Evolutionary conservation across 1,140 invertebrate species (phyloP).

Genomic region (Charaxes varanes): DNA sequence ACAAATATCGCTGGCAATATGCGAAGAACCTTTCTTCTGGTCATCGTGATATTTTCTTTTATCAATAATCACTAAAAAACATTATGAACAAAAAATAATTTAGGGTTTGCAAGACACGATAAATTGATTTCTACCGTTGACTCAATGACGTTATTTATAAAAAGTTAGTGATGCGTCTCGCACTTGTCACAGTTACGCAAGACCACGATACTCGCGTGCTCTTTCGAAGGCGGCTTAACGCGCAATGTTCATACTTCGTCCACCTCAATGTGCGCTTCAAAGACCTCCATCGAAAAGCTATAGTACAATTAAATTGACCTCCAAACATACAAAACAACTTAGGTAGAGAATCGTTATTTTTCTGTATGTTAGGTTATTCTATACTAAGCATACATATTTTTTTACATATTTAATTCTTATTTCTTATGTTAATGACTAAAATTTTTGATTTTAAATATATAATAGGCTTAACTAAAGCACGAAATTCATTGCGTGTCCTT

Average conservation of each 20-base stretch:
- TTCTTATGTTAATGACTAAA: no score
- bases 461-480: no score
- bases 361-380: no score
- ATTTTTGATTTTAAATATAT: no score
- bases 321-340: no score
- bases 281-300: constrained; percentile 7
- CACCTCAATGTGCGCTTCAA: no score
- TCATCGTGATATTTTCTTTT: constrained; percentile 34
- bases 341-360: no score
- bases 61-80: constrained; percentile 40
- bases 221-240: constrained; percentile 48
- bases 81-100: constrained; percentile 22
- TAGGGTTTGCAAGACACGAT: constrained; percentile 9
- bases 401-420: no score
- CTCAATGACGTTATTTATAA: constrained; percentile 19
- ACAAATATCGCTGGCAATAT: constrained; percentile 33
- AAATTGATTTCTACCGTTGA: constrained; percentile 7
- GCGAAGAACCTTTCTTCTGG: constrained; percentile 27
- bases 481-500: no score
- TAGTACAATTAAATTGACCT: constrained; percentile 9
- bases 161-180: constrained; percentile 16
- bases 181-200: constrained; percentile 28
- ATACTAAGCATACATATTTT: no score
- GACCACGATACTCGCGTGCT: constrained; percentile 38
- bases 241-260: constrained; percentile 55